Evolutionary conservation across 1,140 invertebrate genomes (phyloP).

Genomic region (Psilanteris sp.): DNA sequence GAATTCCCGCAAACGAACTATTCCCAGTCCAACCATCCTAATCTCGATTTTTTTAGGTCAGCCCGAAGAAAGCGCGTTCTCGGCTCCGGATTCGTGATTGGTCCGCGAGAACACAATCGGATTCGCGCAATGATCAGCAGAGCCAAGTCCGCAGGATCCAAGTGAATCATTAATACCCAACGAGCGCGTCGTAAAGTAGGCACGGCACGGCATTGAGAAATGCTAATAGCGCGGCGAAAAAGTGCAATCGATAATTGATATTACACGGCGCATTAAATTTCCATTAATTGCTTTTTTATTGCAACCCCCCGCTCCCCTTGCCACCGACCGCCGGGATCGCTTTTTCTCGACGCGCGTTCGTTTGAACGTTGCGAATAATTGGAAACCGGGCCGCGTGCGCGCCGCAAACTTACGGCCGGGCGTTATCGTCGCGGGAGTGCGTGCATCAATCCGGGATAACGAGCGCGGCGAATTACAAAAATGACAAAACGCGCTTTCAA

Average conservation of each 20-base stretch:
- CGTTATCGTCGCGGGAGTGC: too few species aligned
- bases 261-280: slow-evolving; percentile 16
- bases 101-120: slow-evolving; percentile 34
- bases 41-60: too few species aligned
- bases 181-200: slow-evolving; percentile 20
- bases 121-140: slow-evolving; percentile 28
- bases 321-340: too few species aligned
- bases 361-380: too few species aligned
- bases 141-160: slow-evolving; percentile 17
- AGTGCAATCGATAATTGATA: slow-evolving; percentile 34
- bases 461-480: slow-evolving; percentile 1
- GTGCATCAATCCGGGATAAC: slow-evolving; percentile 3
- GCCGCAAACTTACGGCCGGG: too few species aligned
- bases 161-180: slow-evolving; percentile 6
- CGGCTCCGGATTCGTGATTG: slow-evolving; percentile 34
- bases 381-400: too few species aligned
- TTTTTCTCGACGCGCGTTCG: too few species aligned
- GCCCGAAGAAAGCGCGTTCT: not conserved
- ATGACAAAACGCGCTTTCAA: slow-evolving; percentile 12
- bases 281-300: slow-evolving; percentile 6
- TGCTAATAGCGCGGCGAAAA: slow-evolving; percentile 20
- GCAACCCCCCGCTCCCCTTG: too few species aligned
- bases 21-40: too few species aligned
- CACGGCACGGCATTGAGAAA: slow-evolving; percentile 2
- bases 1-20: too few species aligned